phyloP scores from a whole-genome alignment of 2,113 vertebrate species.

The Ursus arctos region DNA sequence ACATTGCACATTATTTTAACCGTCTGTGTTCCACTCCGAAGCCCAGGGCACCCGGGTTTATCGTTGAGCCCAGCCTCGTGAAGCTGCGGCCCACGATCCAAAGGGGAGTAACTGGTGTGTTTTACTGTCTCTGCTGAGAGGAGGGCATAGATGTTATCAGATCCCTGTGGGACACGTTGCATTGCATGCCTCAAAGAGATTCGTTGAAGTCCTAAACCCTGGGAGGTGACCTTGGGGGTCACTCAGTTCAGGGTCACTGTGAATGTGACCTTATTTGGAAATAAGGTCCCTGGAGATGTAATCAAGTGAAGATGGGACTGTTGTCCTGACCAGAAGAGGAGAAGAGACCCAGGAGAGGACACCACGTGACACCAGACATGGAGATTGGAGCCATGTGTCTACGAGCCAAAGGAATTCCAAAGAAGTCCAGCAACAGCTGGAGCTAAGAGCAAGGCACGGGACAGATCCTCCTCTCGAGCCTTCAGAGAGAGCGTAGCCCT shows the following conservation, averaged over 20 bases:
- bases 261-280: neutral
- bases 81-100: neutral
- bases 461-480: no score
- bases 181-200: neutral
- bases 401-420: neutral
- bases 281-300: neutral
- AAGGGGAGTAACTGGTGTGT: neutral
- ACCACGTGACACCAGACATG: neutral
- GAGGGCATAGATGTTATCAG: neutral
- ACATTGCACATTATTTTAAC: neutral
- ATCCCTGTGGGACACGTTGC: fast-evolving
- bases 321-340: neutral
- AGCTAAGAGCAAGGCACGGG: neutral
- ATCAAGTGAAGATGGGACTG: neutral
- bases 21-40: neutral
- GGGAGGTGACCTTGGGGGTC: neutral
- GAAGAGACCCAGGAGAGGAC: neutral
- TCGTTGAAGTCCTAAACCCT: neutral
- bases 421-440: neutral
- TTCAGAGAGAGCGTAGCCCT: neutral
- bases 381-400: neutral
- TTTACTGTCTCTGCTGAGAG: neutral
- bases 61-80: neutral
- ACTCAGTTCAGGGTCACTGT: neutral
- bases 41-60: neutral